phyloP scores from a whole-genome alignment of 2,113 vertebrate genomes.

The Mastomys natalensis region DNA sequence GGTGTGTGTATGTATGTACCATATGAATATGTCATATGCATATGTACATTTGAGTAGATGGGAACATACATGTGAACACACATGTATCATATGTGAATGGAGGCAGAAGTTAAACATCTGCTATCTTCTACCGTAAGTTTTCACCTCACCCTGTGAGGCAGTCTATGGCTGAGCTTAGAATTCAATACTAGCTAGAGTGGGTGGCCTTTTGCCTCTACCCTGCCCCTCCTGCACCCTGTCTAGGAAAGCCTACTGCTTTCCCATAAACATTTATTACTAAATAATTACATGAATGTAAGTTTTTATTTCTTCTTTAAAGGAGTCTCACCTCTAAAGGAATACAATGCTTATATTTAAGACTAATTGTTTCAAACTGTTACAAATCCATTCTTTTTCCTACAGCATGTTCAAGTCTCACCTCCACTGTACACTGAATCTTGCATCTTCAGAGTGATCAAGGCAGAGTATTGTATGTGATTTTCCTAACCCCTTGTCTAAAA shows the following conservation, averaged over 20 bases:
- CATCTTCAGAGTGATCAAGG: not conserved
- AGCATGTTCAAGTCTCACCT: not conserved
- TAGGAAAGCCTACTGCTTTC: not conserved
- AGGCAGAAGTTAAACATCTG: not conserved
- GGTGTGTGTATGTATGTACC: not conserved
- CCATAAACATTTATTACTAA: not conserved
- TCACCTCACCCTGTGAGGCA: not conserved
- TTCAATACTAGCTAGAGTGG: too few species aligned
- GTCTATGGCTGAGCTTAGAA: not conserved
- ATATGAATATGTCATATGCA: too few species aligned
- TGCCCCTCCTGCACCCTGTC: too few species aligned
- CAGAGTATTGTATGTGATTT: not conserved
- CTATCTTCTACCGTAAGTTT: not conserved
- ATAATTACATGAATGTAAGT: not conserved
- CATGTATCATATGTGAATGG: too few species aligned
- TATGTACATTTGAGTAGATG: not conserved
- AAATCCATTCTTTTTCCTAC: not conserved
- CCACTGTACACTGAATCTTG: not conserved
- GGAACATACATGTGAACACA: rapidly evolving
- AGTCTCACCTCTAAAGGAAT: not conserved
- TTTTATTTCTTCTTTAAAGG: not conserved
- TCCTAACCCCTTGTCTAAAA: not conserved
- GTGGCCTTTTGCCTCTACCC: too few species aligned
- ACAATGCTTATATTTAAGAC: not conserved
- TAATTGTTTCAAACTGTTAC: not conserved